Evolutionary conservation across 2,113 vertebrate genomes (phyloP), one percentile per base, ranked within the genome.

Genomic region (Daubentonia madagascariensis): DNA sequence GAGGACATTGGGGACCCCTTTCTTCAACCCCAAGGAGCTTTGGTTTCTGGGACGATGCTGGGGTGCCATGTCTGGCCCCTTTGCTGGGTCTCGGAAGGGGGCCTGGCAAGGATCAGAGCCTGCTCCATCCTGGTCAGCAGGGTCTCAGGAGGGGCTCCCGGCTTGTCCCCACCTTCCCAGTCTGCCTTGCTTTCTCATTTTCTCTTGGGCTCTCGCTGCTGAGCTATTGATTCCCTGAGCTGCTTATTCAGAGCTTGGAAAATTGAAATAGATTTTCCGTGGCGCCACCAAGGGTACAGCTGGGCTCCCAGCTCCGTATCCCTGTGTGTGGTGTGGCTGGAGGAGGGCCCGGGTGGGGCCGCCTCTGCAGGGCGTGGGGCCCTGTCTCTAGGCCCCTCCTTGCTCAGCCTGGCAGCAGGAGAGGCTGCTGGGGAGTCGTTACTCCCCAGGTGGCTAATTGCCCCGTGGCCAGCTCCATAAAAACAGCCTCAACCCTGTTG

Each of bases 231-330:
- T 94, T 80, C 79, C 65, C 25, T 50, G 83, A 80, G 65, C 85
- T 57, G 40, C 84, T 57, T 65, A 22, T 52, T 97, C 85, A 59
- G 88, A 89, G 89, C 63, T 57, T 80, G 72, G 94, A 57, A 94
- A 70, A 85, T 72, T 87, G 88, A 88, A 90, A 94, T 95, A 57
- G 96, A 87, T 96, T 97, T 94, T 95, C 76, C 0, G 1, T 85
- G 96, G 91, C 1, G 4, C 45, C 7, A 1, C 4, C 0, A 35
- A 73, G 52, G 48, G 83, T 61, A 6, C 59, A 81, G 72, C 88
- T 2, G 63, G 80, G 40, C 45, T 54, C n/a, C 2, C 8, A 7
- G 68, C 7, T 45, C 50, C 54, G 0, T 11, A 35, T 94, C 43
- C 40, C 57, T 32, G 28, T 1, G 22, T 70, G 86, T 10, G 18